Percentiles rank a stretch among this genome's conserved stretches.
These are phyloP conservation scores for Lichenostomus cassidix DNA, from an alignment of 2,113 vertebrate genomes.

Conservation along the genomic window DNA sequence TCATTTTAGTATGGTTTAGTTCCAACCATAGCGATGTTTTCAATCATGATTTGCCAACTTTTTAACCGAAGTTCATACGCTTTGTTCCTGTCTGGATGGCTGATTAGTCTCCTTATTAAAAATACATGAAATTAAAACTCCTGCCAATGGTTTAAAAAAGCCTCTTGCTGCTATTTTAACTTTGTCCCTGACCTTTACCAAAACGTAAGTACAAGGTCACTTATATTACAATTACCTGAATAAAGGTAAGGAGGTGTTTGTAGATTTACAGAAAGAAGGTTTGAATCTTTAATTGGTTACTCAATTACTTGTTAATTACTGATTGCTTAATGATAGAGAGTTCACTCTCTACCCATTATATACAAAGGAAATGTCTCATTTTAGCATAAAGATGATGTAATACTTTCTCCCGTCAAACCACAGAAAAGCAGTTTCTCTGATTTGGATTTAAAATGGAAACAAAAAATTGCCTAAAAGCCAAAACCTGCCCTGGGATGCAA, in stretches of 20 bases:
- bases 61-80: background rate
- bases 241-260: background rate
- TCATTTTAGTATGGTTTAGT: background rate
- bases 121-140: background rate
- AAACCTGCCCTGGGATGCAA: background rate
- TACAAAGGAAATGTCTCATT: background rate
- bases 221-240: background rate
- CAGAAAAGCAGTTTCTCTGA: background rate
- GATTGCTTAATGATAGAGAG: background rate
- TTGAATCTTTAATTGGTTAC: background rate
- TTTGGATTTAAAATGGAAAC: background rate
- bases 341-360: background rate
- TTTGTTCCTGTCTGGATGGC: background rate
- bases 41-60: background rate
- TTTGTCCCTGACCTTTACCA: background rate
- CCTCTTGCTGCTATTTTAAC: background rate
- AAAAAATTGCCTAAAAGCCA: background rate
- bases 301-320: background rate
- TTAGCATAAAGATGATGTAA: background rate
- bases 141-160: background rate
- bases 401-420: background rate
- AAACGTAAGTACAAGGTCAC: background rate
- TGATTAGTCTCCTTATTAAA: conserved; percentile 1
- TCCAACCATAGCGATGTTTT: background rate
- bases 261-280: background rate